A percentile compares a stretch with the other conserved stretches of the same genome.
phyloP scores from a whole-genome alignment of 2,113 vertebrate genomes.

The Salminus brasiliensis region DNA sequence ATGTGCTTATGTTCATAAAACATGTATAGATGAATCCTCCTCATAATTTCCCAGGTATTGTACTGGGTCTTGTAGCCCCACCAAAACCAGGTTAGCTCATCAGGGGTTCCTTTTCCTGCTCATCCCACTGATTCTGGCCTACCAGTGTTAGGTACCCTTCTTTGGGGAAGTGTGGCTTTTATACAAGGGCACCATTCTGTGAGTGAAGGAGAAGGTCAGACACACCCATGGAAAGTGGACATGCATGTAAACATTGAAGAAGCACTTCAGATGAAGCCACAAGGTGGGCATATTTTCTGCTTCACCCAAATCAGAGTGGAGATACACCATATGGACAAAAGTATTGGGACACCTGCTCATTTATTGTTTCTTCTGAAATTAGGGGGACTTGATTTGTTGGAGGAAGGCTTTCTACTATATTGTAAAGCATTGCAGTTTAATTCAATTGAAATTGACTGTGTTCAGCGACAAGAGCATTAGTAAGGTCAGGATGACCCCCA shows the following conservation, averaged over 20 bases:
- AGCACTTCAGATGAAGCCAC: constrained; percentile 53
- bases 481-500: no score
- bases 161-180: constrained; percentile 28
- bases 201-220: constrained; percentile 53
- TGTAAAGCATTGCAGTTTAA: no score
- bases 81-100: neutral
- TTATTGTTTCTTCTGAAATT: no score
- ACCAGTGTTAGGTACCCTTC: constrained; percentile 12
- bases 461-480: no score
- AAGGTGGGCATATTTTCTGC: constrained; percentile 49
- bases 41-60: no score
- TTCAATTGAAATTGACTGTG: no score
- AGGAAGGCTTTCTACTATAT: no score
- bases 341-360: no score
- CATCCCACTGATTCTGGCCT: neutral
- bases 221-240: constrained; percentile 68
- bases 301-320: neutral
- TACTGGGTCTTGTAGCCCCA: neutral
- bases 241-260: constrained; percentile 69
- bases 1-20: no score
- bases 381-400: no score
- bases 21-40: no score
- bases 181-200: constrained; percentile 73
- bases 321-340: no score
- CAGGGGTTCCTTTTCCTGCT: neutral